phyloP scores from a whole-genome alignment of 1,140 invertebrate genomes.

The Bombus polaris region DNA sequence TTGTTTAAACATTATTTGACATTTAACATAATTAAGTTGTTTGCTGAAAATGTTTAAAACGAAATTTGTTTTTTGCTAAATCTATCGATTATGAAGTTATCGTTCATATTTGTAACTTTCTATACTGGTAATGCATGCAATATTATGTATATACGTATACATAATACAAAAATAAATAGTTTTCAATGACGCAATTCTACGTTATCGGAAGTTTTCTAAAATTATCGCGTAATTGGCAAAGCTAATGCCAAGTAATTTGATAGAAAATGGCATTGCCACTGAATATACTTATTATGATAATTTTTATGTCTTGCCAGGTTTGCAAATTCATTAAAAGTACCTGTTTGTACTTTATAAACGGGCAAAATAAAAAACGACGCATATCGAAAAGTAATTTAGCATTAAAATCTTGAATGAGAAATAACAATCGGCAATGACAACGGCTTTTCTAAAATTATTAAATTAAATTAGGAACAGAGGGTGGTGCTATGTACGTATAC shows the following conservation, averaged over 20 bases:
- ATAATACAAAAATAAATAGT: slow-evolving; percentile 31
- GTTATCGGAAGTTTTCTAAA: slow-evolving; percentile 39
- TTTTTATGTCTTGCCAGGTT: background rate
- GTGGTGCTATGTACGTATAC: background rate
- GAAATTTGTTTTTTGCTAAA: background rate
- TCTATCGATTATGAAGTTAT: background rate
- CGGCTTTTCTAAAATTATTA: background rate
- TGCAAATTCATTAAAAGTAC: background rate
- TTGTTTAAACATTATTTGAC: background rate
- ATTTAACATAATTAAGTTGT: background rate
- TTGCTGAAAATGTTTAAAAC: background rate
- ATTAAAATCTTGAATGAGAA: background rate
- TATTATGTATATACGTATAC: background rate
- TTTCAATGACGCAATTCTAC: background rate
- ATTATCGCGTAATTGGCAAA: slow-evolving; percentile 27
- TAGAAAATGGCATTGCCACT: background rate
- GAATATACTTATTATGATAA: background rate
- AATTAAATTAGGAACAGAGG: background rate
- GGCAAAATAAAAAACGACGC: background rate
- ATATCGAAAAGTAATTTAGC: background rate
- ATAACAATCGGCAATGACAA: background rate
- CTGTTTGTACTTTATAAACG: background rate
- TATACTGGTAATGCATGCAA: no score
- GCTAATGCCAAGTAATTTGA: background rate
- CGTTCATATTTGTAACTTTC: background rate